Base-by-base conservation (phyloP, 2,797 vertebrate genomes). In the Enteromius anoplus region DNA sequence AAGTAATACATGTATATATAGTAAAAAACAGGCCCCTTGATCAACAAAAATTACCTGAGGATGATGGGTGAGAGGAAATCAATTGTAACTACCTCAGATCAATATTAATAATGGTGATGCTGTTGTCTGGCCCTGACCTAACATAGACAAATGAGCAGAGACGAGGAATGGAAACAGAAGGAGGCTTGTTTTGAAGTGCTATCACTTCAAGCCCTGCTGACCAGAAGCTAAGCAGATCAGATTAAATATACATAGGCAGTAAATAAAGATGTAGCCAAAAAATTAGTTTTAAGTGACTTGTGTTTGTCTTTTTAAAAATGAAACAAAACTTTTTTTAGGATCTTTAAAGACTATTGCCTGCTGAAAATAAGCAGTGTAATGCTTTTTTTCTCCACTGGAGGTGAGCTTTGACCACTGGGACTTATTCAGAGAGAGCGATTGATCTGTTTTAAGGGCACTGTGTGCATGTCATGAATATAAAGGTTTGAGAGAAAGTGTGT, bases 51-150 rank as follows among this genome's bases (percentile, higher is more conserved):
- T 83, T 80, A 87, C 72, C 78, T 14, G 0, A 23, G 70, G 80
- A 84, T 81, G 87, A 78, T 85, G n/a, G 45, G 80, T 82, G 88
- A 68, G 66, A 72, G 85, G 88, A 90, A 89, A 91, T 89, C 83
- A 66, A 86, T 93, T 42, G 19, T 85, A 87, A 89, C 87, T 89
- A 89, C 91, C 82, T 83, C 78, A 83, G 89, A 92, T 93, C 91
- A 91, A 93, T 92, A 89, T 86, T 75, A 86, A 88, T 91, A 92
- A 93, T 90, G 78, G 85, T 87, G 81, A 86, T 84, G 73, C 73
- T 86, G 79, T 87, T 89, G 88, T 89, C 84, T 90, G 87, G 88
- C 87, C 84, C 75, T 83, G 87, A 90, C 88, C 86, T 87, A 79
- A 89, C 83, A 82, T 82, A 87, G 86, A 89, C 87, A 80, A 84